Conservation (phyloP, 1,140 invertebrate genomes). For the Diabrotica virgifera region DNA sequence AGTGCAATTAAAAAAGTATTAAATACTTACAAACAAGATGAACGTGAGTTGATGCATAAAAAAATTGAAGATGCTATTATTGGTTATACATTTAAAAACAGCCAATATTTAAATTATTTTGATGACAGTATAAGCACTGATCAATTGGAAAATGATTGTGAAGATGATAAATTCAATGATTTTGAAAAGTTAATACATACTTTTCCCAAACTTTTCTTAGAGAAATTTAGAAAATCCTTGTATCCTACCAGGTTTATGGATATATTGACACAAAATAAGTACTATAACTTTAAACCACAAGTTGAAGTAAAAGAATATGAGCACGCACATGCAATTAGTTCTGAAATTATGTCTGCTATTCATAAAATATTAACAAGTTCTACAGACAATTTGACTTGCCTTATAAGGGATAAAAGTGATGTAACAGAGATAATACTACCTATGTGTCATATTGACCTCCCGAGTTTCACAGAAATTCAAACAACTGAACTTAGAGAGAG, state of each 20-base stretch:
- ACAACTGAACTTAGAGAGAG: conserved; percentile 27
- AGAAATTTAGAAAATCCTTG: conserved; percentile 56
- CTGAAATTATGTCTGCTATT: conserved; percentile 66
- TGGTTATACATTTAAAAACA: conserved; percentile 59
- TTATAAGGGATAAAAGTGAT: conserved; percentile 45
- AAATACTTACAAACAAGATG: conserved; percentile 53
- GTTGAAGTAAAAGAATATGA: conserved; percentile 64
- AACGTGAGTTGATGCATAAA: conserved; percentile 52
- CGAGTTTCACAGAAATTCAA: conserved; percentile 47
- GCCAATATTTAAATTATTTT: conserved; percentile 58
- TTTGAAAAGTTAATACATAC: conserved; percentile 34
- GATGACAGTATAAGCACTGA: conserved; percentile 38
- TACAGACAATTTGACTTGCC: conserved; percentile 46
- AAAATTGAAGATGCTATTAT: conserved; percentile 62
- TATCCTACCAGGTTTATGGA: conserved; percentile 66
- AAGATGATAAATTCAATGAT: conserved; percentile 20
- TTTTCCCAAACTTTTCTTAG: conserved; percentile 65
- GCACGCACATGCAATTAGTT: conserved; percentile 59
- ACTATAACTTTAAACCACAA: conserved; percentile 65
- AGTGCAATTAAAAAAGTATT: conserved; percentile 66
- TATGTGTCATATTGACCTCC: conserved; percentile 43
- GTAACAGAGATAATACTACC: conserved; percentile 39
- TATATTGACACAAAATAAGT: conserved; percentile 60
- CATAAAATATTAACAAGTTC: conserved; percentile 53
- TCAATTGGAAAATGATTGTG: conserved; percentile 27